phyloP scores from a whole-genome alignment of 2,888 invertebrate species.

The Coenonympha glycerion region DNA sequence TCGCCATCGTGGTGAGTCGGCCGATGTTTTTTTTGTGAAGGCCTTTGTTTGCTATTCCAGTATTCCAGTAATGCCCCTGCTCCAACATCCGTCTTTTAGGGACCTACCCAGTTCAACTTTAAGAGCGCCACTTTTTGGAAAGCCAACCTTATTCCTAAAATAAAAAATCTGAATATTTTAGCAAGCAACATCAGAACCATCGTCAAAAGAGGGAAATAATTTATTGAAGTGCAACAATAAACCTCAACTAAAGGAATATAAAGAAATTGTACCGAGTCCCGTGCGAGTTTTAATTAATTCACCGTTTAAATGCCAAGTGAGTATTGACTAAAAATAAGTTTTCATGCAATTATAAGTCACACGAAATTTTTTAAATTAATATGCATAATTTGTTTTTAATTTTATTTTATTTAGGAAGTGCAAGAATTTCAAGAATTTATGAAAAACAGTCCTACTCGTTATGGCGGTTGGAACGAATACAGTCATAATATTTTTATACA shows the following conservation, averaged over 20 bases:
- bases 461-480: slow-evolving; percentile 75
- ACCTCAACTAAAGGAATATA: slow-evolving; percentile 39
- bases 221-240: slow-evolving; percentile 25
- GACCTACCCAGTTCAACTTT: no score
- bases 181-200: not conserved
- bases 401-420: slow-evolving; percentile 70
- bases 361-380: no score
- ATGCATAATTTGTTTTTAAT: no score
- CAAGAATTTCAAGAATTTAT: slow-evolving; percentile 74
- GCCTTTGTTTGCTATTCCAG: no score
- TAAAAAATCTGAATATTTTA: no score
- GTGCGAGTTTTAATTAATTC: slow-evolving; percentile 54
- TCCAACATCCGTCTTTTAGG: no score
- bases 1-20: no score
- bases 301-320: slow-evolving; percentile 54
- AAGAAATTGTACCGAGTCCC: slow-evolving; percentile 56
- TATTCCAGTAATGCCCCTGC: no score
- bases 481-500: slow-evolving; percentile 74
- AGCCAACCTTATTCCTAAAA: no score
- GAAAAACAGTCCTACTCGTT: slow-evolving; percentile 60
- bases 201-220: slow-evolving; percentile 4
- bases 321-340: slow-evolving; percentile 24
- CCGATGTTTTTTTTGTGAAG: no score
- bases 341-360: not conserved
- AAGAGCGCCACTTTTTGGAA: no score